Base-by-base conservation (phyloP, 2,888 invertebrate species). In the Drosophila conformis region DNA sequence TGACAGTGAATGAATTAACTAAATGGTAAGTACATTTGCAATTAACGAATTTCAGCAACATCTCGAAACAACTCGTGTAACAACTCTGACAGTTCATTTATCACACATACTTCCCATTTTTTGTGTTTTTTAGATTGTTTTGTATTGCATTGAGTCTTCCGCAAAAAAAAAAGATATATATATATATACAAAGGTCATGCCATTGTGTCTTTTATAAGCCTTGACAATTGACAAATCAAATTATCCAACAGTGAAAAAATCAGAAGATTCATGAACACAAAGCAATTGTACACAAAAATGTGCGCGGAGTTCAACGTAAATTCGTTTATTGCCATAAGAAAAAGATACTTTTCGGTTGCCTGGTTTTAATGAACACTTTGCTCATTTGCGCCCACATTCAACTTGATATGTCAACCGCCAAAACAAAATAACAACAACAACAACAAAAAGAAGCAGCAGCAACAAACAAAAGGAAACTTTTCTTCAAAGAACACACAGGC, bases 381-480 rank as follows among this genome's bases (percentile, higher is more conserved):
- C 61, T 78, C 67, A 65, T 82, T 69, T 60, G 67, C 69, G 71
- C 74, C 66, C 69, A 51, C 69, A 76, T 67, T 69, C 51, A 76
- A 67, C 58, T 42, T 42, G 66, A 57, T 76, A 75, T 67, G 69
- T 67, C 54, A 82, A 70, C 61, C 36, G 46, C 46, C 46, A 46
- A 46, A 46, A 15, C 8, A n/a, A 63, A 29, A 38, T 21, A 40
- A 69, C 29, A 31, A 54, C 58, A 69, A 54, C 58, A 69, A 52
- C 58, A 69, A 66, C 53, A 31, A 40, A 21, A 38, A 42, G 15
- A 29, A 21, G 46, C 46, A 46, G 25, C 46, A 13, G n/a, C 25
- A 69, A 36, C 27, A 31, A 54, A 80, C 81, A 81, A 81, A 72
- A 77, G 69, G 62, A 80, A 80, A 77, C 78, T 80, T 78, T 78